Percentiles rank a stretch among this genome's conserved stretches.
phyloP scores from a whole-genome alignment of 2,797 vertebrate species.

The Alcedo atthis region DNA sequence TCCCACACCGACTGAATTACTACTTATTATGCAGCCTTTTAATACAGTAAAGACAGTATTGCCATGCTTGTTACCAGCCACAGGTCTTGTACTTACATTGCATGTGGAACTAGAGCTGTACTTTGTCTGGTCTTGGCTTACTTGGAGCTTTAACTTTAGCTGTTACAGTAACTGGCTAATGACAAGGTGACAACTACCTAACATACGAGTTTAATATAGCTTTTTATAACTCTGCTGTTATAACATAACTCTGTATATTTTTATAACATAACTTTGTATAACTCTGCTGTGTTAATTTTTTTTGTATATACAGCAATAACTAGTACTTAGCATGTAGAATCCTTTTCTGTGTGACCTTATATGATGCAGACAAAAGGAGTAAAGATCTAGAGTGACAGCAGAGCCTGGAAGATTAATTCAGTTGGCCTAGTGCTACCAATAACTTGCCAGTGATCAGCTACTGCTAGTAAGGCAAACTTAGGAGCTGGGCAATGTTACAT shows the following conservation, averaged over 20 bases:
- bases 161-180: not conserved
- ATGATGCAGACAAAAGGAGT: not conserved
- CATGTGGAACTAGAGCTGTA: not conserved
- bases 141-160: not conserved
- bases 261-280: too few species aligned
- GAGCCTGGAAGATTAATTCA: not conserved
- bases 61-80: not conserved
- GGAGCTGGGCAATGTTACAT: not conserved
- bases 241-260: too few species aligned
- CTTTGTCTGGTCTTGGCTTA: not conserved
- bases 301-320: too few species aligned
- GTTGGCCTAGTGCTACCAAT: not conserved
- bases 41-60: not conserved
- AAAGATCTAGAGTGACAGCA: not conserved
- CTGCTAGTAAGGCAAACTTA: not conserved
- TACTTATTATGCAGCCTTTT: not conserved
- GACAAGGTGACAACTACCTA: not conserved
- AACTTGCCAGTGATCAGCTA: not conserved
- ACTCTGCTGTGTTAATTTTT: too few species aligned
- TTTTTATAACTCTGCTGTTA: not conserved
- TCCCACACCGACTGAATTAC: not conserved
- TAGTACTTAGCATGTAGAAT: not conserved
- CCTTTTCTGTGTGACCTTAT: not conserved
- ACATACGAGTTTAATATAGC: not conserved
- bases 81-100: not conserved